Evolutionary conservation across 2,113 vertebrate species (phyloP), one percentile per base, ranked within the genome.

Genomic region (Triplophysa rosa): DNA sequence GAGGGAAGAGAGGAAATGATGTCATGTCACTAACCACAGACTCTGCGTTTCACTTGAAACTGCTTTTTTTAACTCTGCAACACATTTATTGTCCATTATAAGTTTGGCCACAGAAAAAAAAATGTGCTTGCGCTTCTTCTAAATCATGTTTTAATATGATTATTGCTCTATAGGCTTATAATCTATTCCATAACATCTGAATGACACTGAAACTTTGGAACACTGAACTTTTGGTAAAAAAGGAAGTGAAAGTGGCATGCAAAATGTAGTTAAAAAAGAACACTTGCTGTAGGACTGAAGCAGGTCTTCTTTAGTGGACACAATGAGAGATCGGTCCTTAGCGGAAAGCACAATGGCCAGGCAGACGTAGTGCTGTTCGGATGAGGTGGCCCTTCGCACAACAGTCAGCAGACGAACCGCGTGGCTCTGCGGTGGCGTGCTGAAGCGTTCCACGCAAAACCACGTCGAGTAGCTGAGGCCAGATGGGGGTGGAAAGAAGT

Each of bases 371-470:
- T 99, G 98, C 86, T 98, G 98, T 90, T 99, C 97, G 0, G 98
- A 98, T n/a, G 96, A 95, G 64, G 91, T 95, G 1, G 97, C 96
- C 21, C 96, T 90, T 0, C 98, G 93, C 24, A 98, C 96, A 0
- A 98, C 54, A 0, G 96, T 99, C 47, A 99, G 92, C 49, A 99
- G 93, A 1, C 96, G 92, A 84, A 98, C 94, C 0, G 96, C 95
- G 84, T 99, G 98, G 82, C 92, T 93, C 79, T 94, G 93, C 1
- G 95, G 93, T 24, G 94, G 79, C 0, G 88, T 67, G 77, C 95
- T 98, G 84, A 98, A 98, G 24, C 91, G 96, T 87, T 99, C 98
- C 67, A 99, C 95, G 0, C 97, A 99, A 91, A 99, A 98, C 97
- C 98, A 99, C 65, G 93, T 95, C 19, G 97, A 96, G 88, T 95